Base-by-base conservation (phyloP, 2,888 invertebrate species). In the Melitaea athalia region DNA sequence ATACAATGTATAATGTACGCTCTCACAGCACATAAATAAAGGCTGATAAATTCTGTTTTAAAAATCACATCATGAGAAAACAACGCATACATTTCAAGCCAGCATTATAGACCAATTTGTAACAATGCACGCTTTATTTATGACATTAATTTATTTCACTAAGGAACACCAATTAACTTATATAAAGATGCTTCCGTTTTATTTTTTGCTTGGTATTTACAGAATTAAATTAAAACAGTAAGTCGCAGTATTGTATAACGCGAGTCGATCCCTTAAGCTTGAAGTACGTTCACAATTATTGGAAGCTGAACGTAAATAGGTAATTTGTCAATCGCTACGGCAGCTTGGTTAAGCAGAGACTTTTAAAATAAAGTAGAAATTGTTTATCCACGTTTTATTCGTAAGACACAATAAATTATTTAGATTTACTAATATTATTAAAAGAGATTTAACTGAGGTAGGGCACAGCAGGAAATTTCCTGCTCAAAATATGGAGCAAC, bases 1-100 rank as follows among this genome's bases (percentile, higher is more conserved):
- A 38, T 45, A 33, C 45, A 61, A 55, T 61, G 47, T 45, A 66
- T 60, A 57, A 66, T 17, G 11, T 63, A 66, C 52, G 52, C 50
- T 65, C 50, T 59, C 24, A 12, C 53, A 55, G 47, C 10, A 47
- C 43, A 67, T 67, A 65, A 63, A 66, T 68, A 63, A 68, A 60
- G 42, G 11, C n/a, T 38, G 14, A 15, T 49, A 11, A 24, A 38
- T 59, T 55, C 47, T 59, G n/a, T 14, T 63, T 64, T 63, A 66
- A 10, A 60, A 64, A 65, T 66, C 65, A 59, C 43, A 65, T 43
- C 45, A 49, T 38, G n/a, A 24, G 50, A 31, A 31, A 43, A 38
- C 24, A 12, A 14, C 15, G 52, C n/a, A 52, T n/a, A 45, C 33
- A 59, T 64, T 53, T 55, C 42, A 47, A 24, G 63, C 50, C 50